A percentile compares a stretch with the other conserved stretches of the same genome.
Conservation (phyloP, 2,797 vertebrate species). For the Somateria mollissima region DNA sequence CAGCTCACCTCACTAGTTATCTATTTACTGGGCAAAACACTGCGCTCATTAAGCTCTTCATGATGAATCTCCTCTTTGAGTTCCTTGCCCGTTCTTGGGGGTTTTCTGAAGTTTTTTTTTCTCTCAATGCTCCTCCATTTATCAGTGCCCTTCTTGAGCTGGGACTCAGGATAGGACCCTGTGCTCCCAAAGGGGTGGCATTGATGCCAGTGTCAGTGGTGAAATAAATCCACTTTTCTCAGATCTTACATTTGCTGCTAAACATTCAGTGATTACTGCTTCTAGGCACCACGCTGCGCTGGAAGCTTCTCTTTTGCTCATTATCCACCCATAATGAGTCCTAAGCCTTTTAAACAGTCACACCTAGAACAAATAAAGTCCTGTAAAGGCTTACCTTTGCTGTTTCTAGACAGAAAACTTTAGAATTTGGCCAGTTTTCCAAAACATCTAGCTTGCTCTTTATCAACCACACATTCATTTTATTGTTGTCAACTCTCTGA, state of each 20-base stretch:
- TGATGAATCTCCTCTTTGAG: background rate
- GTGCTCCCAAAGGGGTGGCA: background rate
- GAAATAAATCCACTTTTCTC: background rate
- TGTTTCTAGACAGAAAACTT: background rate
- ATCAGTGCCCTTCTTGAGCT: background rate
- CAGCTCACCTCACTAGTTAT: background rate
- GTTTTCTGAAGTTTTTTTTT: background rate
- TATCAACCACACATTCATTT: background rate
- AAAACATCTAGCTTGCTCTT: background rate
- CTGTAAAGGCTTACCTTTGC: background rate
- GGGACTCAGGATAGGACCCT: background rate
- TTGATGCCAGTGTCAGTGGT: background rate
- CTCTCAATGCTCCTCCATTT: background rate
- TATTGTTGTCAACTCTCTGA: background rate
- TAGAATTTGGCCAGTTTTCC: background rate
- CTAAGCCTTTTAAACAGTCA: background rate
- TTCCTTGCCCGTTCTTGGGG: background rate
- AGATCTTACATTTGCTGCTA: background rate
- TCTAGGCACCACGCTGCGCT: background rate
- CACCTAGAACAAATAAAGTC: background rate
- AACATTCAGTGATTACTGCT: rapidly evolving
- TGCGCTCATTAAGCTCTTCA: background rate
- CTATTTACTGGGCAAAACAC: background rate
- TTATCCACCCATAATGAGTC: background rate
- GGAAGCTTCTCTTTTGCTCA: background rate